These are phyloP conservation scores for Gambusia affinis DNA, from an alignment of 2,113 vertebrate genomes.

Conservation along the genomic window DNA sequence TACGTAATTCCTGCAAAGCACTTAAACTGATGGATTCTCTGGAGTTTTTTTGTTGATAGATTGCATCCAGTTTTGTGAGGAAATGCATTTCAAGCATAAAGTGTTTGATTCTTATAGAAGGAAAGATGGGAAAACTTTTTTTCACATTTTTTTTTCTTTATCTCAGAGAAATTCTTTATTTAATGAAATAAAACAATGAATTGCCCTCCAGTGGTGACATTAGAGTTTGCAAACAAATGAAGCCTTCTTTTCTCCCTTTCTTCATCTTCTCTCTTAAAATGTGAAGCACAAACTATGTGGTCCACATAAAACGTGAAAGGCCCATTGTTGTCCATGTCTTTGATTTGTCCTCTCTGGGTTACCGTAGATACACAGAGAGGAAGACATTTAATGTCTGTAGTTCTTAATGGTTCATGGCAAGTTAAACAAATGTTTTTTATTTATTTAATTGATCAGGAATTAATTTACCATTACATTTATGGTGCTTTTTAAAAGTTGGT, in stretches of 20 bases:
- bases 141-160: not conserved
- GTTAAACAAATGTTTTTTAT: not conserved
- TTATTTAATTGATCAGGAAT: not conserved
- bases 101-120: not conserved
- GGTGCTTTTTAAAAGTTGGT: not conserved
- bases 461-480: not conserved
- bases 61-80: not conserved
- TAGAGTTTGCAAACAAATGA: not conserved
- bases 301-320: not conserved
- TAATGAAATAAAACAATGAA: not conserved
- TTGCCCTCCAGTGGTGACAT: not conserved
- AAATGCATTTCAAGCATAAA: conserved; percentile 10
- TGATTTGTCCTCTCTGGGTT: not conserved
- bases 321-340: not conserved
- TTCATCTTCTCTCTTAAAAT: not conserved
- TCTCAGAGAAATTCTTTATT: not conserved
- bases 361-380: not conserved
- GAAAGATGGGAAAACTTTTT: not conserved
- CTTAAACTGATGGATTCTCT: conserved; percentile 35
- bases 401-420: not conserved
- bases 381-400: not conserved
- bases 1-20: conserved; percentile 16
- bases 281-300: not conserved
- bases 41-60: conserved; percentile 31
- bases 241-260: not conserved